Conservation (phyloP, 2,797 vertebrate species). For the Sebastes taczanowskii region DNA sequence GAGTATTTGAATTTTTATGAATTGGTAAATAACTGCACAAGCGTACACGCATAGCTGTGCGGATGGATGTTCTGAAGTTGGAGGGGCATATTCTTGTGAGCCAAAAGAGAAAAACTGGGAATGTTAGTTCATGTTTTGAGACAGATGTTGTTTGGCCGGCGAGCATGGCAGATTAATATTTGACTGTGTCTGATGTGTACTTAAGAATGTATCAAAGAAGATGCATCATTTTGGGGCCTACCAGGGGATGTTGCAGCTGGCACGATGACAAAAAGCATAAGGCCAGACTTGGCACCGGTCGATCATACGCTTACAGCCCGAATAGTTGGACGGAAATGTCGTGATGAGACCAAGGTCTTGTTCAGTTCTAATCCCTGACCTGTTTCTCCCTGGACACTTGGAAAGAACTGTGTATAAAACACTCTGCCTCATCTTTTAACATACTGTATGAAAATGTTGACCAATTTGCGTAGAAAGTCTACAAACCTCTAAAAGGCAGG, state of each 20-base stretch:
- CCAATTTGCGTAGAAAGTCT: background rate
- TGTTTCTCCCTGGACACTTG: constrained; percentile 54
- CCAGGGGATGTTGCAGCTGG: constrained; percentile 69
- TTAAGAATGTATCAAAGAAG: constrained; percentile 81
- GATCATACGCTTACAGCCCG: constrained; percentile 51
- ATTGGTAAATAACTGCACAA: constrained; percentile 83
- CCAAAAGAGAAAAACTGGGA: constrained; percentile 55
- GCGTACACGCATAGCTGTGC: constrained; percentile 60
- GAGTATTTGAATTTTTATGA: constrained; percentile 87
- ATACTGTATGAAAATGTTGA: background rate
- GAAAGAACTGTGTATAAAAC: constrained; percentile 8
- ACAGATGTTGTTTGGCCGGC: constrained; percentile 78
- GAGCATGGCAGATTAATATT: constrained; percentile 76
- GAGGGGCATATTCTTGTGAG: constrained; percentile 52
- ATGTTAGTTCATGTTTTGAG: constrained; percentile 72
- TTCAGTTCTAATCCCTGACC: constrained; percentile 71
- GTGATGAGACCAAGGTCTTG: constrained; percentile 60
- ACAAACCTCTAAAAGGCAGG: background rate
- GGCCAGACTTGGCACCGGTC: constrained; percentile 64
- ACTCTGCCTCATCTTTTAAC: background rate
- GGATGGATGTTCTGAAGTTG: constrained; percentile 67
- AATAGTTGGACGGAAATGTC: constrained; percentile 47
- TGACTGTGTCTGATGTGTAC: constrained; percentile 79
- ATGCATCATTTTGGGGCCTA: constrained; percentile 67
- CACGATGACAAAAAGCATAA: constrained; percentile 63